phyloP scores from a whole-genome alignment of 2,888 invertebrate species.

The Lordiphosa fenestrarum region DNA sequence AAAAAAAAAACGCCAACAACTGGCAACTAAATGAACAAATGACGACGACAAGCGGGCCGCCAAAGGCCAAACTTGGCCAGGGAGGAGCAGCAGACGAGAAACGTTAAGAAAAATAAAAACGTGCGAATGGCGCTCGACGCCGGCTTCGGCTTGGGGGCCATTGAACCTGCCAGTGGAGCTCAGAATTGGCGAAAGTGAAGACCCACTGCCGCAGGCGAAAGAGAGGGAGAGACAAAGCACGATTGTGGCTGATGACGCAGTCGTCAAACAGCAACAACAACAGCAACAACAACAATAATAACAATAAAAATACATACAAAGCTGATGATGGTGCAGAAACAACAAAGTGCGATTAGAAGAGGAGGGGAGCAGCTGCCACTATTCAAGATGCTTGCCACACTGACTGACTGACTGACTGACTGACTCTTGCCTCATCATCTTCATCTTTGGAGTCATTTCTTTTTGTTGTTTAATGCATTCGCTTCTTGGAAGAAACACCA shows the following conservation, averaged over 20 bases:
- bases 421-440: conserved; percentile 20
- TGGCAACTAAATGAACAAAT: conserved; percentile 41
- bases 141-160: conserved; percentile 43
- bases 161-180: conserved; percentile 72
- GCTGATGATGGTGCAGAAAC: conserved; percentile 67
- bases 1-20: conserved; percentile 36
- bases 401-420: conserved; percentile 44
- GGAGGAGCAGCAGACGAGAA: conserved; percentile 19
- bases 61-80: conserved; percentile 16
- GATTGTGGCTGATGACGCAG: conserved; percentile 59
- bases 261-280: conserved; percentile 58
- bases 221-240: conserved; percentile 11
- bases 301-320: conserved; percentile 31
- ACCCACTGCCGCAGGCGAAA: conserved; percentile 71
- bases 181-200: conserved; percentile 77
- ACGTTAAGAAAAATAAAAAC: conserved; percentile 44
- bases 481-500: conserved; percentile 61
- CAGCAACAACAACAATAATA: conserved; percentile 20
- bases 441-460: conserved; percentile 30
- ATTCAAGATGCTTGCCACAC: conserved; percentile 27
- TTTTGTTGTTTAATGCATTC: conserved; percentile 39
- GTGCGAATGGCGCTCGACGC: conserved; percentile 66
- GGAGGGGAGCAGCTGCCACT: conserved; percentile 22
- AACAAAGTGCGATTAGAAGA: conserved; percentile 63
- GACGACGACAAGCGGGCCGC: conserved; percentile 22